Percentiles rank a stretch among this genome's conserved stretches.
Conservation (phyloP, 1,140 invertebrate genomes). For the Drosophila ironensis region DNA sequence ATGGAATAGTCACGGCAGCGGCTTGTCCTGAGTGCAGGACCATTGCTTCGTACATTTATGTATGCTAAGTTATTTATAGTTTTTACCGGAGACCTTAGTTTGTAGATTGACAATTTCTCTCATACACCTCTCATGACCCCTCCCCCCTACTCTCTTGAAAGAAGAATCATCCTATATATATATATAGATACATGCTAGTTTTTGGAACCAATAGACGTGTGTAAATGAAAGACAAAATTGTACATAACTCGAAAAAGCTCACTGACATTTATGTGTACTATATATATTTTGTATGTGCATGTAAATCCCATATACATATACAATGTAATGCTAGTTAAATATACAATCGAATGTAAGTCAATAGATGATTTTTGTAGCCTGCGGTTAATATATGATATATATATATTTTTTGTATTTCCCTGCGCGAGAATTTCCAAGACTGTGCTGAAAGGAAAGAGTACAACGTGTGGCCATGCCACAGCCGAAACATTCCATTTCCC, state of each 20-base stretch:
- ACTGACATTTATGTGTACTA: conserved; percentile 43
- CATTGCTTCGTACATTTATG: conserved; percentile 65
- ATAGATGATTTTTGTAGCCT: conserved; percentile 35
- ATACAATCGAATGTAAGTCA: conserved; percentile 54
- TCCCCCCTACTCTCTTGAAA: conserved; percentile 14
- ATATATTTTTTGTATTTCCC: conserved; percentile 1
- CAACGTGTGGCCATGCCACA: conserved; percentile 1
- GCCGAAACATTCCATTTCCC: conserved; percentile 27
- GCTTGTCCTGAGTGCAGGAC: conserved; percentile 81
- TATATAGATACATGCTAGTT: conserved; percentile 58
- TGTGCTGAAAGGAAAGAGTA: neutral
- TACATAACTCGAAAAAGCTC: conserved; percentile 63
- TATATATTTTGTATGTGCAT: conserved; percentile 21
- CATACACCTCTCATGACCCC: conserved; percentile 6
- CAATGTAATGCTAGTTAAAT: conserved; percentile 44
- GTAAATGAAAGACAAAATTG: conserved; percentile 52
- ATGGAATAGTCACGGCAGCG: conserved; percentile 85
- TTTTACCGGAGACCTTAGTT: conserved; percentile 42
- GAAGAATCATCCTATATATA: conserved; percentile 28
- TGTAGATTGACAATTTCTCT: conserved; percentile 38
- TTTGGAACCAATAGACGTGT: conserved; percentile 67
- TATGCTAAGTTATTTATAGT: conserved; percentile 72
- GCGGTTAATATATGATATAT: conserved; percentile 11
- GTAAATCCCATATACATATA: conserved; percentile 63
- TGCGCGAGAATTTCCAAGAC: conserved; percentile 31